Conservation (phyloP, 2,888 invertebrate genomes). For the Pyrrhosoma nymphula region DNA sequence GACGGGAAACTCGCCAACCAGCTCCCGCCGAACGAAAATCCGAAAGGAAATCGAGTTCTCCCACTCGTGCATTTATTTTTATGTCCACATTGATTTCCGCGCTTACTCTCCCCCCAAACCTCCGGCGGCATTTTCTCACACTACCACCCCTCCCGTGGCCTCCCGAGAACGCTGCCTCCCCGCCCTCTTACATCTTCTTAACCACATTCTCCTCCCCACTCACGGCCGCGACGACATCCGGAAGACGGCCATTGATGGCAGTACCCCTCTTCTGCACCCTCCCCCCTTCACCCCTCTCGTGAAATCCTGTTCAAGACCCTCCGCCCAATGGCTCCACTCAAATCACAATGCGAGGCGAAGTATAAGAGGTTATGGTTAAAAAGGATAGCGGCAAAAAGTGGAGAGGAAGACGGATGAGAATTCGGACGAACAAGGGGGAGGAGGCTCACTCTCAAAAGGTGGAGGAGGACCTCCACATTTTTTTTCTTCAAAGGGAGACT, state of each 20-base stretch:
- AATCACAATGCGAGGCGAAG: constrained; percentile 57
- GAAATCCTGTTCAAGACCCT: neutral
- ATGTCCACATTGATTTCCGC: neutral
- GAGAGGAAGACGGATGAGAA: constrained; percentile 17
- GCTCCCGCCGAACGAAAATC: neutral
- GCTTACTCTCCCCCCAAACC: neutral
- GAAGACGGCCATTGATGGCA: neutral
- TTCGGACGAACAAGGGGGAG: neutral
- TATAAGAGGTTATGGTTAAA: constrained; percentile 38
- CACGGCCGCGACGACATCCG: neutral
- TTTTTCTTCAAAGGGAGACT: neutral
- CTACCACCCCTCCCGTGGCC: neutral
- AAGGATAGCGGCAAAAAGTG: constrained; percentile 29
- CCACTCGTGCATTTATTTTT: neutral
- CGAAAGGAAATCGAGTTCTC: neutral
- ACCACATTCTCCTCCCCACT: neutral
- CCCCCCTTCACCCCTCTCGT: neutral
- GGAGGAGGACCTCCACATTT: neutral
- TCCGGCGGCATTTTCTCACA: neutral
- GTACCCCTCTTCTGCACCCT: neutral
- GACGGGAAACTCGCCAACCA: neutral
- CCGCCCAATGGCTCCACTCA: constrained; percentile 23
- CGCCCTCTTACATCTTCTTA: neutral
- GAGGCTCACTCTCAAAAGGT: neutral
- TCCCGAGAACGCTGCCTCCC: neutral